Evolutionary conservation across 2,113 vertebrate genomes (phyloP), one percentile per base, ranked within the genome.

Genomic region (Nycticryphes semicollaris): DNA sequence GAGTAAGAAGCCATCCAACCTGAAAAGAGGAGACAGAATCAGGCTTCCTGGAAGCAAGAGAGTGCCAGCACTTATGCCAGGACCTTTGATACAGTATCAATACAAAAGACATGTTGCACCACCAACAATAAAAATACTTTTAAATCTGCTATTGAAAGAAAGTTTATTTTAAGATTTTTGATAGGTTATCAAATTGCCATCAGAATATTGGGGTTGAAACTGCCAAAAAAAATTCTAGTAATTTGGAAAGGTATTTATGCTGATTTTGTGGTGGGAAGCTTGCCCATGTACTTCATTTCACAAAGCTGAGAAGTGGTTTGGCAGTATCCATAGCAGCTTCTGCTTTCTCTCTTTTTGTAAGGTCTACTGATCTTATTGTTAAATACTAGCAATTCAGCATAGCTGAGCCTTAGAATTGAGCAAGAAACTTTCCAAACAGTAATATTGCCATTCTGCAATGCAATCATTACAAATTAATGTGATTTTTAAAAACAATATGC

Each of bases 281-380:
- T 94, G 77, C 51, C 75, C 20, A 1, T 74, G 23, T 85, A 56
- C 64, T 86, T 84, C 69, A 89, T 87, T 96, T 84, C 87, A 92
- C 63, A 87, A 96, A 87, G 66, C 87, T 95, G 80, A 96, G 84
- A 91, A 90, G 70, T 59, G 67, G 91, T 91, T 95, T 97, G 87
- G 68, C 70, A 87, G 87, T 90, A 92, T 81, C 63, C 59, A 93
- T 80, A 96, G 72, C 41, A 97, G 92, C 83, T 90, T 96, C 87
- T 96, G 76, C 83, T 95, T 96, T 91, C 84, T 87, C n/a, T 93
- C 41, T 95, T 93, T 95, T 21, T 85, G 43, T 43, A 43, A 43
- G 10, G 82, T 96, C 84, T 94, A 94, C 73, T 96, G 93, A 89
- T 95, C 78, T 88, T 90, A 84, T 78, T 92, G 67, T 95, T 94